These are phyloP conservation scores for Fabriciana adippe DNA, from an alignment of 2,888 invertebrate genomes.

Conservation along the genomic window DNA sequence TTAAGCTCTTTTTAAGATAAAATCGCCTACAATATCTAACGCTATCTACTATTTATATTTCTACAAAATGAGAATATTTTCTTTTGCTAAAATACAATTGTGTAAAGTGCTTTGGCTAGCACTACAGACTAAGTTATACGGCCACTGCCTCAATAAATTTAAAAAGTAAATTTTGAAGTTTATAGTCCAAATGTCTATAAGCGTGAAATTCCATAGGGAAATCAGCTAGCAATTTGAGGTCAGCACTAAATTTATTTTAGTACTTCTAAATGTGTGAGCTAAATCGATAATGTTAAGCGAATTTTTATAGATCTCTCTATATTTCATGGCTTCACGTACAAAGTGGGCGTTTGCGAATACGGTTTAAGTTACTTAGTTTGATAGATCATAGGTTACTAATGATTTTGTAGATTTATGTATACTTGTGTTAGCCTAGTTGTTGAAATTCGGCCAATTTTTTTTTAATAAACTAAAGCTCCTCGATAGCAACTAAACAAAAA, in stretches of 20 bases:
- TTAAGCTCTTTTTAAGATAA: too few relatives aligned
- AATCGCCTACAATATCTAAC: too few relatives aligned
- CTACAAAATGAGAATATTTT: background rate
- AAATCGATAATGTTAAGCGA: background rate
- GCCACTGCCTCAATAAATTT: background rate
- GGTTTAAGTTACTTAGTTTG: too few relatives aligned
- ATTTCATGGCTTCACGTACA: background rate
- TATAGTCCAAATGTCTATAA: background rate
- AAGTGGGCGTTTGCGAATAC: background rate
- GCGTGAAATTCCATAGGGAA: background rate
- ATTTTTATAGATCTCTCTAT: background rate
- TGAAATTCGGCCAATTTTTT: too few relatives aligned
- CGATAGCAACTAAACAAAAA: too few relatives aligned
- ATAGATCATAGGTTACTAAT: too few relatives aligned
- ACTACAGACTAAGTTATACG: background rate
- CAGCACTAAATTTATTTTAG: constrained; percentile 2
- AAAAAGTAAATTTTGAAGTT: background rate
- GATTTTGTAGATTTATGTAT: too few relatives aligned
- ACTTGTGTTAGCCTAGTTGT: too few relatives aligned
- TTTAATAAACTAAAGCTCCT: too few relatives aligned
- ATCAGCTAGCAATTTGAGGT: constrained; percentile 5
- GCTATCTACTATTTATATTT: too few relatives aligned
- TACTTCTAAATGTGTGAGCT: background rate
- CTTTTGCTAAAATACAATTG: background rate
- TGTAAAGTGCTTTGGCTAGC: background rate